Evolutionary conservation across 2,888 invertebrate species (phyloP).

Genomic region (Xestia sexstrigata): DNA sequence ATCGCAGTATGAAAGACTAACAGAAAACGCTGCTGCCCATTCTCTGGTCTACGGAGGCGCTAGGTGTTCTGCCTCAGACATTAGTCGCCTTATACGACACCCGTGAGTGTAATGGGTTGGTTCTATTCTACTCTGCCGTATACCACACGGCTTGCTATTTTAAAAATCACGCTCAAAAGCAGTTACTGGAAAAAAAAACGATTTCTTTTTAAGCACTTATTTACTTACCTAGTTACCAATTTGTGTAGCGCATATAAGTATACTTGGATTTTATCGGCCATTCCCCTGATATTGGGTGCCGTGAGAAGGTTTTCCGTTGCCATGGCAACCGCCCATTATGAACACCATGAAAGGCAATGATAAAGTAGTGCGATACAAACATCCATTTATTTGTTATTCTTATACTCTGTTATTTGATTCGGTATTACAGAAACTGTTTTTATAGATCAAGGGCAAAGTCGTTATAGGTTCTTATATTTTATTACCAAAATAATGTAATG

Average conservation of each 20-base stretch:
- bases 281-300: conserved; percentile 81
- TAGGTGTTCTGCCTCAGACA: no score
- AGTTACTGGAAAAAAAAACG: conserved; percentile 69
- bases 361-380: conserved; percentile 51
- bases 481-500: conserved; percentile 42
- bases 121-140: no score
- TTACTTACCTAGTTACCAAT: conserved; percentile 63
- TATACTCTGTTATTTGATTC: conserved; percentile 48
- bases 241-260: conserved; percentile 77
- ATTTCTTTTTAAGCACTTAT: conserved; percentile 75
- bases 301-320: conserved; percentile 71
- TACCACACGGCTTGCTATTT: no score
- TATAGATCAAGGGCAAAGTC: conserved; percentile 11
- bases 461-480: conserved; percentile 40
- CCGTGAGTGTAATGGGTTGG: no score
- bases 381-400: conserved; percentile 47
- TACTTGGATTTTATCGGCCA: conserved; percentile 83
- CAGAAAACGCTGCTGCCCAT: no score
- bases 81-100: no score
- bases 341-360: conserved; percentile 60
- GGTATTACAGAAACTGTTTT: conserved; percentile 34
- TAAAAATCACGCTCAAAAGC: conserved; percentile 59
- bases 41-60: no score
- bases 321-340: conserved; percentile 69
- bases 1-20: no score